Percentiles rank a stretch among this genome's conserved stretches.
Evolutionary conservation across 2,113 vertebrate genomes (phyloP).

Genomic region (Centropus bengalensis): DNA sequence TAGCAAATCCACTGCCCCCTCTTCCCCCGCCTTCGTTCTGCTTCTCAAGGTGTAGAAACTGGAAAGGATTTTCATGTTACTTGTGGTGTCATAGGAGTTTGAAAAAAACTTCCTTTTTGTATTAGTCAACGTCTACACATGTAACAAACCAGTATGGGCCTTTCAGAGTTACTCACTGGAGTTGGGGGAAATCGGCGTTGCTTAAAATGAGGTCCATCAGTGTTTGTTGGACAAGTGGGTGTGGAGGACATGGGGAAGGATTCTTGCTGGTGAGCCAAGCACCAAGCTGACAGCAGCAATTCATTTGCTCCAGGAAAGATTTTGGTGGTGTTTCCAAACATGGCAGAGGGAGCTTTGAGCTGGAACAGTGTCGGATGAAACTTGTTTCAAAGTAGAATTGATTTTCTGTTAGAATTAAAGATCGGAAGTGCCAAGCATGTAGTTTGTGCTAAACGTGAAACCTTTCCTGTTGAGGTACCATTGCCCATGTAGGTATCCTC

Average conservation of each 20-base stretch:
- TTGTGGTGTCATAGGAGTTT: neutral
- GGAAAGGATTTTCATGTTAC: neutral
- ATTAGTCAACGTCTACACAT: neutral
- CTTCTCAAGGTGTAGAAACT: neutral
- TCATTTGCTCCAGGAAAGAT: neutral
- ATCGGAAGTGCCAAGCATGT: neutral
- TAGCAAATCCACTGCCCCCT: neutral
- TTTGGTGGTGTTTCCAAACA: neutral
- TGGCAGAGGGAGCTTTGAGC: neutral
- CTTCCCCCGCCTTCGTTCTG: neutral
- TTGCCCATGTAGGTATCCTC: neutral
- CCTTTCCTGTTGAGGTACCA: neutral
- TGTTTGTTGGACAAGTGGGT: neutral
- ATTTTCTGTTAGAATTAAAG: neutral
- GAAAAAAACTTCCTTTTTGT: neutral
- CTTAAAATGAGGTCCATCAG: neutral
- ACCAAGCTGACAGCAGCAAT: neutral
- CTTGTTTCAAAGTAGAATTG: neutral
- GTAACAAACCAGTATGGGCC: neutral
- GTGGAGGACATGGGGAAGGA: neutral
- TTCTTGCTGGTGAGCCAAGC: neutral
- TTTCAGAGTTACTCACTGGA: neutral
- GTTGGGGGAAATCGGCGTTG: neutral
- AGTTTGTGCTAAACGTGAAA: neutral
- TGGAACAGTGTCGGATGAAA: neutral